A percentile compares a stretch with the other conserved stretches of the same genome.
Evolutionary conservation across 2,888 invertebrate species (phyloP).

Genomic region (Leptopilina myrica): DNA sequence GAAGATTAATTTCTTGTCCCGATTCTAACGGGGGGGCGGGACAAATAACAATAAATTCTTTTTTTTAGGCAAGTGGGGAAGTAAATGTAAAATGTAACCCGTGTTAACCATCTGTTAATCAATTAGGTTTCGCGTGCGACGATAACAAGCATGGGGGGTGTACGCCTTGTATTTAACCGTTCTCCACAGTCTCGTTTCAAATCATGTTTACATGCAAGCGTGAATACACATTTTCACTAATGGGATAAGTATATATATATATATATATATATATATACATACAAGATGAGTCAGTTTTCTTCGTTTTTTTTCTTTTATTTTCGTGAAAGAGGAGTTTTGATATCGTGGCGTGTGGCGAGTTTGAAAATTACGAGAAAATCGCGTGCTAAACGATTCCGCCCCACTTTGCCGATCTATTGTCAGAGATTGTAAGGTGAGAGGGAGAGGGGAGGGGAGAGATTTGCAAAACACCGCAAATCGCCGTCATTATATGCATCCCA

Average conservation of each 20-base stretch:
- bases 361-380: slow-evolving; percentile 73
- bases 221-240: slow-evolving; percentile 41
- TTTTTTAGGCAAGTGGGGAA: slow-evolving; percentile 34
- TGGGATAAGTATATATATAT: background rate
- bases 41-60: slow-evolving; percentile 59
- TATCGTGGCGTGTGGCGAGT: slow-evolving; percentile 58
- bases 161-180: background rate
- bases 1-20: background rate
- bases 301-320: background rate
- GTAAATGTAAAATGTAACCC: slow-evolving; percentile 50
- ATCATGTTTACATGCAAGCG: slow-evolving; percentile 13
- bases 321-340: slow-evolving; percentile 5
- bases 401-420: slow-evolving; percentile 48
- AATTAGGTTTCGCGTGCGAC: slow-evolving; percentile 43
- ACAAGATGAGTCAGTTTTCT: slow-evolving; percentile 35
- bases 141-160: slow-evolving; percentile 15
- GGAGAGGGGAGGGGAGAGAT: too few species aligned
- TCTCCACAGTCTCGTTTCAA: background rate
- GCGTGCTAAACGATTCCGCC: slow-evolving; percentile 74
- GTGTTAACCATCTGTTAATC: slow-evolving; percentile 62
- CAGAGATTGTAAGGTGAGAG: too few species aligned
- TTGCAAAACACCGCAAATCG: slow-evolving; percentile 65
- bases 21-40: background rate
- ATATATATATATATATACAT: too few species aligned
- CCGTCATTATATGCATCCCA: slow-evolving; percentile 54